phyloP scores from a whole-genome alignment of 2,113 vertebrate genomes.

The Sylvia atricapilla region DNA sequence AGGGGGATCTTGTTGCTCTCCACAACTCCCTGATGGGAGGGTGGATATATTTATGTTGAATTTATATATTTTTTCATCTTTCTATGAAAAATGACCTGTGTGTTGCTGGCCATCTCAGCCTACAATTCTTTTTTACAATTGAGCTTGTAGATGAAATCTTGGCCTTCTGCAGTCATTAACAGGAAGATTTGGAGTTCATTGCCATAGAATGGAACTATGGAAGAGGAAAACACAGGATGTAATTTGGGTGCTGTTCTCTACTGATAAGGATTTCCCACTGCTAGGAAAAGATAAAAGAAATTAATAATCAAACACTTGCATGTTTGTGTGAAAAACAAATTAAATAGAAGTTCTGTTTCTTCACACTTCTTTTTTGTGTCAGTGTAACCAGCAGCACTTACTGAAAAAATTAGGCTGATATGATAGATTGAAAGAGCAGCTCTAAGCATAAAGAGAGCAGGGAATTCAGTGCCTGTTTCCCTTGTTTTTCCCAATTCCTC shows the following conservation, averaged over 20 bases:
- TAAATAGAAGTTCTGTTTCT: not conserved
- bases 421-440: not conserved
- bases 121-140: not conserved
- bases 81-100: not conserved
- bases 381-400: not conserved
- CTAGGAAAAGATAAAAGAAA: not conserved
- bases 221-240: not conserved
- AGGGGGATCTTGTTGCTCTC: not conserved
- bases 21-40: not conserved
- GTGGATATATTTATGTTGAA: not conserved
- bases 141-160: not conserved
- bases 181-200: not conserved
- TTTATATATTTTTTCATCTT: not conserved
- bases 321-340: not conserved
- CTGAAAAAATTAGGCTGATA: not conserved
- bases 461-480: not conserved
- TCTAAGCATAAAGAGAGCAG: not conserved
- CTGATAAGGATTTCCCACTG: not conserved
- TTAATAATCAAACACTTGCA: not conserved
- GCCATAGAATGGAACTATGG: not conserved
- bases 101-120: not conserved
- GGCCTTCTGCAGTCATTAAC: not conserved
- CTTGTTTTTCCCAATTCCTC: not conserved
- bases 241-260: not conserved
- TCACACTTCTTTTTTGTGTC: not conserved